Conservation (phyloP, 2,888 invertebrate genomes). For the Eremobia ochroleuca region DNA sequence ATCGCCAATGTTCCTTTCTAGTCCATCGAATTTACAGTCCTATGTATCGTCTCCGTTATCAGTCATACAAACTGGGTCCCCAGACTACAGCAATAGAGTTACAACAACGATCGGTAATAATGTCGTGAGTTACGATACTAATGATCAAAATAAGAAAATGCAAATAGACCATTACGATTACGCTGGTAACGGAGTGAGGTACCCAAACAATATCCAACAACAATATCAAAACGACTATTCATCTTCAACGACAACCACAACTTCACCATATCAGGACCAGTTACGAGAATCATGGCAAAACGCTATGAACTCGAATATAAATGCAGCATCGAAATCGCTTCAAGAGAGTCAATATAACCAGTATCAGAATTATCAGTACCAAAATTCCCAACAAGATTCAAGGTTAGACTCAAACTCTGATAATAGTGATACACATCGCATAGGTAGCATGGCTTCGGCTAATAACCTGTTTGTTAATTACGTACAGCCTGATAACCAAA, state of each 20-base stretch:
- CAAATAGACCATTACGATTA: constrained; percentile 88
- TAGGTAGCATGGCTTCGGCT: constrained; percentile 80
- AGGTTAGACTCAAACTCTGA: constrained; percentile 75
- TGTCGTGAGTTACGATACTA: constrained; percentile 76
- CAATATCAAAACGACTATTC: constrained; percentile 83
- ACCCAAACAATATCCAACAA: constrained; percentile 78
- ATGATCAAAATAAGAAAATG: constrained; percentile 80
- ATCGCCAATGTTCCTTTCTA: constrained; percentile 84
- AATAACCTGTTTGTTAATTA: constrained; percentile 86
- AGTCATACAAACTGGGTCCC: constrained; percentile 80
- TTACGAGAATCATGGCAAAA: constrained; percentile 82
- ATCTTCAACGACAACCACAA: constrained; percentile 81
- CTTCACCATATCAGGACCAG: constrained; percentile 80
- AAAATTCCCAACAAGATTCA: constrained; percentile 76
- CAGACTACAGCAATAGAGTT: constrained; percentile 81
- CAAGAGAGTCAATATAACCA: constrained; percentile 79
- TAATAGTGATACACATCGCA: constrained; percentile 83
- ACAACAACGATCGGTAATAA: constrained; percentile 80
- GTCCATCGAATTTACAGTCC: constrained; percentile 82
- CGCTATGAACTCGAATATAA: constrained; percentile 74
- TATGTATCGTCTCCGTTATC: constrained; percentile 86
- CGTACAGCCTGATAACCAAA: constrained; percentile 83
- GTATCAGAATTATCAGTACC: constrained; percentile 79
- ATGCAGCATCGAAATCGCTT: constrained; percentile 79
- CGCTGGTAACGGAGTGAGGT: constrained; percentile 84